phyloP scores from a whole-genome alignment of 2,797 vertebrate genomes.

The Scolopax rusticola region DNA sequence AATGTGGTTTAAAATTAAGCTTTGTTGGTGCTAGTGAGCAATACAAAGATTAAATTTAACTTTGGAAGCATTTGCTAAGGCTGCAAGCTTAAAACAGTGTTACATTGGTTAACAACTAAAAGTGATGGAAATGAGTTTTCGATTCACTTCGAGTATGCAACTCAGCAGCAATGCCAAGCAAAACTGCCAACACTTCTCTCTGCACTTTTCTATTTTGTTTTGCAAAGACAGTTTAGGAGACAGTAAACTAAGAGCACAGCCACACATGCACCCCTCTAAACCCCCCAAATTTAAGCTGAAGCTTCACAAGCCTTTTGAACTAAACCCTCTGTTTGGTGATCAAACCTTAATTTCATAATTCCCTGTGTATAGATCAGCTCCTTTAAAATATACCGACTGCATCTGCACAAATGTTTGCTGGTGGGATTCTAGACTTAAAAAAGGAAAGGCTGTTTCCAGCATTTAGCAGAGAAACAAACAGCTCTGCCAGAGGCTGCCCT shows the following conservation, averaged over 20 bases:
- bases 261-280: background rate
- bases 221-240: background rate
- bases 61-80: background rate
- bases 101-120: conserved; percentile 63
- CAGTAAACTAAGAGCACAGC: background rate
- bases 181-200: background rate
- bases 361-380: background rate
- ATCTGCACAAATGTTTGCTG: background rate
- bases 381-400: background rate
- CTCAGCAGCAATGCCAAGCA: background rate
- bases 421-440: background rate
- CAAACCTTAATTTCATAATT: background rate
- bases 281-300: background rate
- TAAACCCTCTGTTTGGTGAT: background rate
- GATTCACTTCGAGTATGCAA: background rate
- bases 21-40: background rate
- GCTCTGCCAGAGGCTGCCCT: background rate
- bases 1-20: conserved; percentile 16
- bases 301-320: background rate
- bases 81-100: background rate
- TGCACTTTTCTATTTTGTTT: background rate
- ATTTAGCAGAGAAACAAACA: background rate
- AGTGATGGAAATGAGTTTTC: conserved; percentile 16
- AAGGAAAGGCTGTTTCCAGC: background rate
- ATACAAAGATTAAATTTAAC: conserved; percentile 25